These are phyloP conservation scores for Nesometra sesokonis DNA, from an alignment of 35 echinoderm and acorn worm species.

Conservation along the genomic window DNA sequence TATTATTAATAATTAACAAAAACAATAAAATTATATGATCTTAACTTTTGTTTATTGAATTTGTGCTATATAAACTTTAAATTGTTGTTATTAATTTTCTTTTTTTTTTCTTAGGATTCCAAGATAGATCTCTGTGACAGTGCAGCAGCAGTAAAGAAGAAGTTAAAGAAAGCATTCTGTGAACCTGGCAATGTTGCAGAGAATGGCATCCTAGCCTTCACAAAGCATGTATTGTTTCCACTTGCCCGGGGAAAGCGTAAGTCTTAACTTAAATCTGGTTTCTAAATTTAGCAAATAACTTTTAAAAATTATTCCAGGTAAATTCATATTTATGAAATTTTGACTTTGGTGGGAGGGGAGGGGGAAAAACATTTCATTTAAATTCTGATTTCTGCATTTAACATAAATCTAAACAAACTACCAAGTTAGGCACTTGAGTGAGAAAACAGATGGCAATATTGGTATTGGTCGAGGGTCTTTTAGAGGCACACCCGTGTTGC, in stretches of 20 bases:
- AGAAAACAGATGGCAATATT: no score
- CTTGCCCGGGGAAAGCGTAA: conserved; percentile 35
- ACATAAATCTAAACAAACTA: no score
- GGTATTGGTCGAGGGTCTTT: no score
- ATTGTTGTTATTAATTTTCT: not conserved
- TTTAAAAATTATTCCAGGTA: not conserved
- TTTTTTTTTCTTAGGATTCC: conserved; percentile 46
- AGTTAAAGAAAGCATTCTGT: conserved; percentile 96
- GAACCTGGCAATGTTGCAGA: conserved; percentile 86
- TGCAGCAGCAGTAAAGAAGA: conserved; percentile 67
- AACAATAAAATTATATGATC: not conserved
- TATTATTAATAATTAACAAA: no score
- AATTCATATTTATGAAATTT: no score
- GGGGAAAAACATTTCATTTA: no score
- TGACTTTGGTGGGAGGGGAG: no score
- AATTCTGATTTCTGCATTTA: no score
- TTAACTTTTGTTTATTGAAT: not conserved
- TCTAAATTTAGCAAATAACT: not conserved
- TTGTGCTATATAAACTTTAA: not conserved
- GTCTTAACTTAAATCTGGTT: conserved; percentile 5
- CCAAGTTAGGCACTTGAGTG: no score
- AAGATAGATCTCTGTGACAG: conserved; percentile 87
- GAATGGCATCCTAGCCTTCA: conserved; percentile 85
- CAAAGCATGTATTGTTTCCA: conserved; percentile 75
- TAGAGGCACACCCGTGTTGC: no score